Evolutionary conservation across 2,888 invertebrate species (phyloP), one percentile per base, ranked within the genome.

Genomic region (Cephus pygmeus): DNA sequence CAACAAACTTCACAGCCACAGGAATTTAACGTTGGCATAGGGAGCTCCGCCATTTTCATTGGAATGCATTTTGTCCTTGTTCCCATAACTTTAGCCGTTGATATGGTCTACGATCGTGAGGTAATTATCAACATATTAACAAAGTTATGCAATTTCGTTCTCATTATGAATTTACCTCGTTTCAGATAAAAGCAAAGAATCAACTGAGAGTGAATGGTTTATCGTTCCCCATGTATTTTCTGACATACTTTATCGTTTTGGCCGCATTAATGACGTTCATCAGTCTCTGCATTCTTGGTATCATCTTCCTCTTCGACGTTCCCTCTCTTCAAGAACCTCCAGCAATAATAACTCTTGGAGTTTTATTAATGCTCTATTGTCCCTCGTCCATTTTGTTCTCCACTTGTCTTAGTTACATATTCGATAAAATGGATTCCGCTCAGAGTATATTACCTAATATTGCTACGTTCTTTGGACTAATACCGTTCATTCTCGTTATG

Each of bases 101-200:
- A 96, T 84, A 95, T 97, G 91, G 97, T 97, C 0, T 95, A 96
- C 88, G 97, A 97, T 91, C 93, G 97, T 89, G 96, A 97, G 94
- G 97, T 97, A 88, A 90, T 35, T 6, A 69, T 69, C 11, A 30
- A 31, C 23, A 11, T 23, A 23, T 73, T 34, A n/a, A 69, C 36
- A 77, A 79, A n/a, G 68, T 69, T 35, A 36, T 73, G 34, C 36
- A 73, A 68, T 76, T 78, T 76, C 31, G 69, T 69, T 74, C 69
- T 81, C 78, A 3, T 36, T 11, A 71, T 30, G 11, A 56, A 71
- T 71, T 15, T 30, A 35, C 36, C 33, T 36, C 34, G 75, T 85
- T 93, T 81, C 92, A 97, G 96, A 95, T 95, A 79, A 96, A 95
- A 92, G 95, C 96, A 1, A 95, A 96, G 89, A 96, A 96, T 90